Evolutionary conservation across 2,888 invertebrate genomes (phyloP), one percentile per base, ranked within the genome.

Genomic region (Zelleria hepariella): DNA sequence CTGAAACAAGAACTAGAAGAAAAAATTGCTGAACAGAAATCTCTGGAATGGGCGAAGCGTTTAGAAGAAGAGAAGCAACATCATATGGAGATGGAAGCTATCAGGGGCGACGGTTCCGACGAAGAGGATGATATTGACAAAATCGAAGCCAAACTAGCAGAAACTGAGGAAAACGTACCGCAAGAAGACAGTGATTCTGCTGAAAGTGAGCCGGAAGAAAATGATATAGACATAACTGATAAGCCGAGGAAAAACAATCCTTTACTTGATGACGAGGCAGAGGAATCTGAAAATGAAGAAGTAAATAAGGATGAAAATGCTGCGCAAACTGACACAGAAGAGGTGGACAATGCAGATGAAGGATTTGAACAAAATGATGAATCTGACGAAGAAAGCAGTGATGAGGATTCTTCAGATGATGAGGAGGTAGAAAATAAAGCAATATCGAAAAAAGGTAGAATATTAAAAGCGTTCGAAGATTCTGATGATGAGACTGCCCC

Each of bases 1-100:
- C 81, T 97, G 58, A 93, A 93, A 71, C 91, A 92, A 62, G 92
- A 93, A 63, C 84, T 97, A 2, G 91, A 93, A 69, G 86, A 90
- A 15, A 88, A 93, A 77, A 96, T 97, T 70, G 91, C 91, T 2
- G 90, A 91, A 63, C 93, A 92, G 68, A 86, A 95, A 57, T 91
- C 92, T 48, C 88, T 93, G 61, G 93, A 94, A 66, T 92, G 95
- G 91, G 89, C 91, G 59, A 91, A 93, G 67, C 91, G 92, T 57
- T 80, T 91, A 26, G 91, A 93, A 66, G 78, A 80, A 51, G 86
- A 83, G 59, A 83, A 79, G 61, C 75, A 78, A 63, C 76, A 83
- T 10, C 88, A 90, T 59, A 74, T 80, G 58, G 80, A 88, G 66
- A 74, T 86, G 55, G 76, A 82, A 24, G 68, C 70, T 42, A 59